Base-by-base conservation (phyloP, 2,888 invertebrate species). In the Ditula angustiorana region DNA sequence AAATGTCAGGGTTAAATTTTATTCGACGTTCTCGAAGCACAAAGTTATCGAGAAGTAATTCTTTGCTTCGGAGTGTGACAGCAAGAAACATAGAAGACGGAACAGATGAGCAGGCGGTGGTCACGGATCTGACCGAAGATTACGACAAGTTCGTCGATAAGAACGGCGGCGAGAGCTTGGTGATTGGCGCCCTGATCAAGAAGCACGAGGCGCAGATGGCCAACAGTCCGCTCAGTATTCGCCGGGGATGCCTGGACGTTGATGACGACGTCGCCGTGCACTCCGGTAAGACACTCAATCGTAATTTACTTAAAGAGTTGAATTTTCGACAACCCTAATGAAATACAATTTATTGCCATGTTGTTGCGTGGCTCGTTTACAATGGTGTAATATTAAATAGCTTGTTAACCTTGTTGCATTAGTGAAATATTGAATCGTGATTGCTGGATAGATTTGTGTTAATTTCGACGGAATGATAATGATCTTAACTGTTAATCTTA, bases 21-120 rank as follows among this genome's bases (percentile, higher is more conserved):
- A 96, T 96, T 74, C 92, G 96, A 10, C 92, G 96, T 62, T 95
- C 96, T 4, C 95, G 96, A 75, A 96, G 96, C 71, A 96, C 96
- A 1, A 96, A 96, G 80, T 80, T 96, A 52, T 95, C 95, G 0
- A 92, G 96, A 66, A 96, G 95, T 74, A 95, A 95, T 75, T 95
- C 95, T 1, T 80, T 95, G 67, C 78, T 95, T 10, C 92, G 95
- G 68, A 94, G 94, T 72, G 93, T 94, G 70, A 93, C 94, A 55
- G 85, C 93, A 24, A 90, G 87, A 71, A 84, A 90, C 71, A 90
- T 92, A 19, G 92, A 93, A 74, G 92, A 88, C 69, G 92, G 90
- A 1, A 77, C 88, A 55, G 91, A 88, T 64, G 92, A 90, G 63
- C 84, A 81, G 65, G 68, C 70, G 2, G 81, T 92, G 37, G 88